These are phyloP conservation scores for Mastigias papua DNA, from an alignment of 30 jellyfish, hydroid and myxozoan species.

Conservation along the genomic window DNA sequence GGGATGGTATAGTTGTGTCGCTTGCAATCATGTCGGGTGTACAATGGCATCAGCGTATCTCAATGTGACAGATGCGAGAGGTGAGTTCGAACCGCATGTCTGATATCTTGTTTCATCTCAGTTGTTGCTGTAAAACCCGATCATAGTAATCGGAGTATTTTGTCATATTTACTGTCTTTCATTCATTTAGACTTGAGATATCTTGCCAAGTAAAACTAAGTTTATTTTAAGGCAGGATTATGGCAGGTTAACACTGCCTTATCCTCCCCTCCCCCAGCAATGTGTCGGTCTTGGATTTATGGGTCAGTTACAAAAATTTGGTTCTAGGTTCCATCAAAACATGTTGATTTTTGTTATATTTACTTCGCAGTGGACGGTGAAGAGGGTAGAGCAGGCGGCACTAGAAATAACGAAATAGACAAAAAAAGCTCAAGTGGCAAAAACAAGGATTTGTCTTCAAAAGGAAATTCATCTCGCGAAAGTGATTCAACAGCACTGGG, in stretches of 20 bases:
- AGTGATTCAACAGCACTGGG: neutral
- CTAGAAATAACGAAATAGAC: neutral
- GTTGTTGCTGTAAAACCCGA: no score
- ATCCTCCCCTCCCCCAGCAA: no score
- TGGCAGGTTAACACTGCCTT: no score
- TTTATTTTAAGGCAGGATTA: no score
- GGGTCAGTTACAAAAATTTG: no score
- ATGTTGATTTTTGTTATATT: neutral
- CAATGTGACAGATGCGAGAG: slow-evolving; percentile 26
- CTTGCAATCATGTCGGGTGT: slow-evolving; percentile 89
- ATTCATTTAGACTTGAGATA: no score
- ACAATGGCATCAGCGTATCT: slow-evolving; percentile 69
- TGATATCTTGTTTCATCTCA: no score
- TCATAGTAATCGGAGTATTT: no score
- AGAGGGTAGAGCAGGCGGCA: neutral
- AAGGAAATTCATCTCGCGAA: neutral
- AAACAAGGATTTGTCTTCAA: neutral
- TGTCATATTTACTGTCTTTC: no score
- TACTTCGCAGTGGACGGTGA: neutral
- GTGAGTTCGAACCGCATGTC: slow-evolving; percentile 28
- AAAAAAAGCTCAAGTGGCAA: no score
- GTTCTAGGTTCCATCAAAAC: neutral
- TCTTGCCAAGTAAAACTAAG: no score
- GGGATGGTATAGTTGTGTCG: slow-evolving; percentile 94
- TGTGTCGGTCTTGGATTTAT: no score